Base-by-base conservation (phyloP, 2,888 invertebrate genomes). In the Cybosia mesomella region DNA sequence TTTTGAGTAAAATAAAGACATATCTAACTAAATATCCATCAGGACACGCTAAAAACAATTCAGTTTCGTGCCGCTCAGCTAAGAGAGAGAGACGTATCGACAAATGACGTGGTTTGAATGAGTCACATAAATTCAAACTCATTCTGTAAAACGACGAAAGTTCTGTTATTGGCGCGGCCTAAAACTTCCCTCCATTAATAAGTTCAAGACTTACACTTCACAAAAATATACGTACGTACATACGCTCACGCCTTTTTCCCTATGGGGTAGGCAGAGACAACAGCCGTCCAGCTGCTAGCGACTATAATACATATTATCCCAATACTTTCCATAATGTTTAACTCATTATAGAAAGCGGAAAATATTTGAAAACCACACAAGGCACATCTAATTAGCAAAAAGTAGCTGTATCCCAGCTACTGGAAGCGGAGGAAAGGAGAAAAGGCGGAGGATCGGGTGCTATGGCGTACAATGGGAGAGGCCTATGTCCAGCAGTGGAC, bases 61-160 rank as follows among this genome's bases (percentile, higher is more conserved):
- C n/a, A n/a, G n/a, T n/a, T n/a, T n/a, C n/a, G n/a, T n/a, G n/a
- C n/a, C n/a, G n/a, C n/a, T n/a, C n/a, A n/a, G n/a, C n/a, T n/a
- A n/a, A n/a, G n/a, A n/a, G n/a, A n/a, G n/a, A n/a, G n/a, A n/a
- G n/a, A n/a, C n/a, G n/a, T n/a, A 49, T 7, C 49, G 49, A 49
- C 49, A 18, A 49, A 49, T 49, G 49, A 49, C 49, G 49, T 49
- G 49, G 49, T 49, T 49, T 49, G 49, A 49, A 49, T n/a, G 49
- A 49, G 49, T 49, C 49, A 49, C 49, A 49, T 49, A 49, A 49
- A 49, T 55, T 22, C 21, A 55, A 55, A 22, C 21, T 55, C 21
- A 55, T 22, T 22, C 21, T 22, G 24, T 55, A 22, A 13, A 55
- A 24, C 22, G 21, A 24, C 54, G 11, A 55, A 55, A 55, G 24